Evolutionary conservation across 2,113 vertebrate species (phyloP).

Genomic region (Paraplagusia blochii): DNA sequence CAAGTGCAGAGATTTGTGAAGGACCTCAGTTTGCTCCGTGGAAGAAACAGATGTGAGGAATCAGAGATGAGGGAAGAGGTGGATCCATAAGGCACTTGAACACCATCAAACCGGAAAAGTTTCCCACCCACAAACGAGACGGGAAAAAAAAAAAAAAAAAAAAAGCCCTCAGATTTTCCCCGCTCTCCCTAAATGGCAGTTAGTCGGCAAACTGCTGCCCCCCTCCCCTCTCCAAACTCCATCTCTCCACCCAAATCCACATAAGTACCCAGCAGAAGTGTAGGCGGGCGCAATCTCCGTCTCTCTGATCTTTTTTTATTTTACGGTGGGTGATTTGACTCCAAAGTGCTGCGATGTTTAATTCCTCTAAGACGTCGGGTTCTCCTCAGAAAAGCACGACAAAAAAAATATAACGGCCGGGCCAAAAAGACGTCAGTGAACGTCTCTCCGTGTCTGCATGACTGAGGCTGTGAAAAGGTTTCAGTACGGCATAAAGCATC

Average conservation of each 20-base stretch:
- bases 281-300: slow-evolving; percentile 22
- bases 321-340: slow-evolving; percentile 36
- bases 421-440: slow-evolving; percentile 22
- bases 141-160: slow-evolving; percentile 4
- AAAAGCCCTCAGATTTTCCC: slow-evolving; percentile 55
- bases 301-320: slow-evolving; percentile 43
- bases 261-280: slow-evolving; percentile 15
- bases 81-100: slow-evolving; percentile 77
- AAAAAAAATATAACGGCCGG: not conserved
- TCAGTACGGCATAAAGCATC: slow-evolving; percentile 8
- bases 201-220: slow-evolving; percentile 42
- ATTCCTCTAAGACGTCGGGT: slow-evolving; percentile 13
- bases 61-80: slow-evolving; percentile 36
- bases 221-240: slow-evolving; percentile 2
- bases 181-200: slow-evolving; percentile 55
- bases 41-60: slow-evolving; percentile 48
- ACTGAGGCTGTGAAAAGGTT: slow-evolving; percentile 51
- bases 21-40: slow-evolving; percentile 5
- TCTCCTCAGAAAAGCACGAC: not conserved
- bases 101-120: slow-evolving; percentile 58
- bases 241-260: slow-evolving; percentile 39
- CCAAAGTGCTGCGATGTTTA: slow-evolving; percentile 43
- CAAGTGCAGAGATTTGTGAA: slow-evolving; percentile 29
- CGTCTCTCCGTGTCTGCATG: slow-evolving; percentile 39
- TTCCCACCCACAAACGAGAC: slow-evolving; percentile 46